Evolutionary conservation across 2,113 vertebrate species (phyloP).

Genomic region (Anguilla japonica): DNA sequence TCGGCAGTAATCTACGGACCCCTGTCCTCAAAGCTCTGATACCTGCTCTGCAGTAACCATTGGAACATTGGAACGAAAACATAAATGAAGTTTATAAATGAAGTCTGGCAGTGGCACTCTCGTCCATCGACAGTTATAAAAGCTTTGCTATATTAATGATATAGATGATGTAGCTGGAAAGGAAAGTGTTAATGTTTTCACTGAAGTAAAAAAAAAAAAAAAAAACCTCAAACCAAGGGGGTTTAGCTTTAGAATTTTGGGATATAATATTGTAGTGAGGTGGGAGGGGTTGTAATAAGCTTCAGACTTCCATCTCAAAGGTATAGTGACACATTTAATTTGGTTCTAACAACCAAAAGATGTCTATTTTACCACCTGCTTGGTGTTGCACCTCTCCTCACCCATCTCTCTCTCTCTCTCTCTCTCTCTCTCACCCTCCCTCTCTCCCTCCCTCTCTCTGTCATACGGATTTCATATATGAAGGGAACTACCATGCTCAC

Average conservation of each 20-base stretch:
- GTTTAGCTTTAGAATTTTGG: background rate
- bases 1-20: background rate
- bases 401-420: no score
- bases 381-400: background rate
- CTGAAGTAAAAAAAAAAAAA: no score
- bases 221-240: no score
- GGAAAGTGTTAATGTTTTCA: background rate
- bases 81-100: no score
- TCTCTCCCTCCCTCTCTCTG: no score
- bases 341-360: background rate
- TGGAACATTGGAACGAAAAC: no score
- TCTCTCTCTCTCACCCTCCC: no score
- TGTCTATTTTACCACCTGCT: background rate
- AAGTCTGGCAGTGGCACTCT: background rate
- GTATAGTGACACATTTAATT: background rate
- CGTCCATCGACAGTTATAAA: background rate
- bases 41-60: background rate
- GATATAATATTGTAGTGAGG: background rate
- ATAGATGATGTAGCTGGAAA: background rate
- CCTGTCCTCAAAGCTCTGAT: background rate
- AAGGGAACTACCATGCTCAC: conserved; percentile 34
- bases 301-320: background rate
- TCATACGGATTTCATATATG: background rate
- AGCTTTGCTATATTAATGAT: background rate
- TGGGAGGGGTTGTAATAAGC: background rate